These are phyloP conservation scores for Porites divaricata DNA, from an alignment of 92 coral and sea anemone genomes.

Conservation along the genomic window DNA sequence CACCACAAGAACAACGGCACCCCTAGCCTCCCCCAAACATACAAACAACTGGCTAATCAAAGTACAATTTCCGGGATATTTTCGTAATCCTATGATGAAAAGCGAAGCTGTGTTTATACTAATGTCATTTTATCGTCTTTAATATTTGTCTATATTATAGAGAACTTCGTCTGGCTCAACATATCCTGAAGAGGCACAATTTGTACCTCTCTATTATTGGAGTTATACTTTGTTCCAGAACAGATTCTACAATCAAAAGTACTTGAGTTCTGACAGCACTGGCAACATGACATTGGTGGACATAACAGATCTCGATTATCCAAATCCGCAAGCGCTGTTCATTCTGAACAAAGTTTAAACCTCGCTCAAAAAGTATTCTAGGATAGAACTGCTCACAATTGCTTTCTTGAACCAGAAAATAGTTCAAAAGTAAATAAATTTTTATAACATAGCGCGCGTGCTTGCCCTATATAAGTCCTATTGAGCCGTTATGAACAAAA, in stretches of 20 bases:
- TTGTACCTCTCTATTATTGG: constrained; percentile 15
- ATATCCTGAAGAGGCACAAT: not conserved
- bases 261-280: constrained; percentile 12
- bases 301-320: not conserved
- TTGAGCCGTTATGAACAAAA: no score
- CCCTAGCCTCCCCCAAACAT: no score
- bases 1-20: no score
- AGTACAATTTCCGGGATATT: no score
- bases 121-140: not conserved
- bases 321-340: constrained; percentile 40
- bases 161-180: not conserved
- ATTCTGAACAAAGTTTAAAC: constrained; percentile 3
- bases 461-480: no score
- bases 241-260: not conserved
- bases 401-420: no score
- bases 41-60: no score
- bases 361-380: no score
- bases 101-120: no score
- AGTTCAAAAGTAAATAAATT: no score
- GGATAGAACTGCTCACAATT: no score
- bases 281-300: constrained; percentile 29
- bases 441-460: no score
- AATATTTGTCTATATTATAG: not conserved
- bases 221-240: constrained; percentile 31
- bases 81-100: not conserved